These are phyloP conservation scores for Hoplodrina blanda DNA, from an alignment of 2,888 invertebrate species.

Conservation along the genomic window DNA sequence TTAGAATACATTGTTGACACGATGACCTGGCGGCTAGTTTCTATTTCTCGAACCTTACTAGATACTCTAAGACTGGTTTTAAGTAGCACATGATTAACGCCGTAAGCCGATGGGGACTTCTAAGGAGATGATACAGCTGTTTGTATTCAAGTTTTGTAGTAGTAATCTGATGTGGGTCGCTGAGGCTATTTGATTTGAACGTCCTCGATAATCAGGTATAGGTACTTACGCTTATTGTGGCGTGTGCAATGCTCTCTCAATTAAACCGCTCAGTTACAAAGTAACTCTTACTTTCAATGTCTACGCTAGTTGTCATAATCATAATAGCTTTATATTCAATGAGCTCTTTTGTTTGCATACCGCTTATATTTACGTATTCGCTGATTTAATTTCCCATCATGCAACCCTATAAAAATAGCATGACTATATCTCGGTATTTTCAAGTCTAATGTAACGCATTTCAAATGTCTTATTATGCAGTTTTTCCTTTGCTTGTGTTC, in stretches of 20 bases:
- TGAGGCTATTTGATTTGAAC: constrained; percentile 39
- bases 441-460: constrained; percentile 60
- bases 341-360: constrained; percentile 67
- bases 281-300: constrained; percentile 68
- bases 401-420: constrained; percentile 61
- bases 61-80: constrained; percentile 58
- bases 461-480: constrained; percentile 58
- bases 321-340: constrained; percentile 64
- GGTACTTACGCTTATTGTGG: constrained; percentile 32
- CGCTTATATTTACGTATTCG: constrained; percentile 59
- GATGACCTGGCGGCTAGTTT: constrained; percentile 56
- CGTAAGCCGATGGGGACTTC: constrained; percentile 38
- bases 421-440: constrained; percentile 51
- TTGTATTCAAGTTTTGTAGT: constrained; percentile 45
- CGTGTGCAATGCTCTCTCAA: constrained; percentile 51
- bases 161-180: constrained; percentile 48
- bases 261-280: constrained; percentile 59
- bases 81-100: constrained; percentile 52
- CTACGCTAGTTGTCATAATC: constrained; percentile 62
- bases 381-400: constrained; percentile 72
- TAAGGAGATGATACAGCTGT: constrained; percentile 53
- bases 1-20: constrained; percentile 55
- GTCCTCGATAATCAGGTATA: constrained; percentile 36
- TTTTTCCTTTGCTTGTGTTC: constrained; percentile 44
- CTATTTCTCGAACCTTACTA: constrained; percentile 47